A percentile compares a stretch with the other conserved stretches of the same genome.
These are phyloP conservation scores for Dromiciops gliroides DNA, from an alignment of 2,113 vertebrate genomes.

Conservation along the genomic window DNA sequence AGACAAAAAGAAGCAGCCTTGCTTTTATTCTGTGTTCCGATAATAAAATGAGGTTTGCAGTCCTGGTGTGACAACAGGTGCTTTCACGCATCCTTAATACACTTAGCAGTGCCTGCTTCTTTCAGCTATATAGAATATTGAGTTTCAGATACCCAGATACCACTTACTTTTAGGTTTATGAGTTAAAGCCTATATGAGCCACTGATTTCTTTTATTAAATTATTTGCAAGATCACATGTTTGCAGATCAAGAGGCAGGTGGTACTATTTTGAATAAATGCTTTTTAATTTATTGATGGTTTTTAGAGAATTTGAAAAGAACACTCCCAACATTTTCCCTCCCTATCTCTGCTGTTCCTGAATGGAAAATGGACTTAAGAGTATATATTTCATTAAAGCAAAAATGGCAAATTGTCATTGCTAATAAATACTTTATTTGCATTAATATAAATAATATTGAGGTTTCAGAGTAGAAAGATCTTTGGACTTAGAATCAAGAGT, in stretches of 20 bases:
- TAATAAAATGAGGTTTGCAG: conserved; percentile 79
- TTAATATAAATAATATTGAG: background rate
- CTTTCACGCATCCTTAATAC: conserved; percentile 75
- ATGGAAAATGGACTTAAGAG: background rate
- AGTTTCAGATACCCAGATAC: background rate
- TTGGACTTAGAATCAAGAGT: background rate
- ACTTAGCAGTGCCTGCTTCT: conserved; percentile 84
- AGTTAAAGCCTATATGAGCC: background rate
- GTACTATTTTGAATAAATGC: background rate
- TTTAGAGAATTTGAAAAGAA: background rate
- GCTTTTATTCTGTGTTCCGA: conserved; percentile 80
- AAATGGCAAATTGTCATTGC: background rate
- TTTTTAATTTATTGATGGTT: background rate
- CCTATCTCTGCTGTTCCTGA: background rate
- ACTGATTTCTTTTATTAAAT: conserved; percentile 11
- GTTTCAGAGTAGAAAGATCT: background rate
- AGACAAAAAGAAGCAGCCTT: conserved; percentile 62
- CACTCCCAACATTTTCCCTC: background rate
- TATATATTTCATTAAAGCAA: background rate
- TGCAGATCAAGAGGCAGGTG: background rate
- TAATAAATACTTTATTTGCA: background rate
- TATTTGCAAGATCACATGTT: background rate
- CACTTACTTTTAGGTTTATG: background rate
- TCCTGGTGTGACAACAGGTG: conserved; percentile 81
- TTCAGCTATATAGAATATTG: background rate